A percentile compares a stretch with the other conserved stretches of the same genome.
These are phyloP conservation scores for Muscicapa comitata DNA, from an alignment of 2,797 vertebrate species.

Conservation along the genomic window DNA sequence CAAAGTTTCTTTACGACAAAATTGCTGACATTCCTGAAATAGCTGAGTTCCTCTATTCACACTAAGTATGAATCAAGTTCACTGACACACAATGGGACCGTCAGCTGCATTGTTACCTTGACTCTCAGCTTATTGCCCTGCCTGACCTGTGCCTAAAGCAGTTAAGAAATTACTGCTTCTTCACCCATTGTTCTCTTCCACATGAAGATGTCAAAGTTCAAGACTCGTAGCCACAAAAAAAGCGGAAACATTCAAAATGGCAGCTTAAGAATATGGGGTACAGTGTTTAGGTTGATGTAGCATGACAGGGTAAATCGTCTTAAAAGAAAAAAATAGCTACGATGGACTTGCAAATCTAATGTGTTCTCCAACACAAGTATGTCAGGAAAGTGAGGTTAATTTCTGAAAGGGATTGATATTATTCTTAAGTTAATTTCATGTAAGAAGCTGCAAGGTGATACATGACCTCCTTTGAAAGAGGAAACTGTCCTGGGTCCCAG, in stretches of 20 bases:
- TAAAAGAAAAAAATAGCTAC: neutral
- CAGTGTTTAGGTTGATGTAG: neutral
- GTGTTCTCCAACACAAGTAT: neutral
- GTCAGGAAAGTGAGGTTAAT: neutral
- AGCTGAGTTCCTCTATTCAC: constrained; percentile 68
- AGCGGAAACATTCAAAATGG: neutral
- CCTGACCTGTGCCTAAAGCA: constrained; percentile 54
- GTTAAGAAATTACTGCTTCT: constrained; percentile 46
- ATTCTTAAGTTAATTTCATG: neutral
- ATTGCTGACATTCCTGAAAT: constrained; percentile 79
- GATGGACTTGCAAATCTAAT: neutral
- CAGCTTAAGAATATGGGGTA: neutral
- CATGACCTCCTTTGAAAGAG: neutral
- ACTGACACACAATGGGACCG: constrained; percentile 55
- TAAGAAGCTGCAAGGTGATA: neutral
- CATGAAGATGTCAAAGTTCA: constrained; percentile 47
- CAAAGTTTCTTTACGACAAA: constrained; percentile 70
- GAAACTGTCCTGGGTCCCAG: neutral
- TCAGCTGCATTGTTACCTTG: constrained; percentile 67
- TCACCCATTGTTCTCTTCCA: neutral
- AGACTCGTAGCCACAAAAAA: neutral
- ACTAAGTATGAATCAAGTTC: constrained; percentile 74
- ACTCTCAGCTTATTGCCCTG: constrained; percentile 59
- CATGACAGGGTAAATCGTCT: neutral
- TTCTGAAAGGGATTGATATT: neutral